Evolutionary conservation across 92 coral and sea anemone species (phyloP), one percentile per base, ranked within the genome.

Genomic region (Paramuricea clavata): DNA sequence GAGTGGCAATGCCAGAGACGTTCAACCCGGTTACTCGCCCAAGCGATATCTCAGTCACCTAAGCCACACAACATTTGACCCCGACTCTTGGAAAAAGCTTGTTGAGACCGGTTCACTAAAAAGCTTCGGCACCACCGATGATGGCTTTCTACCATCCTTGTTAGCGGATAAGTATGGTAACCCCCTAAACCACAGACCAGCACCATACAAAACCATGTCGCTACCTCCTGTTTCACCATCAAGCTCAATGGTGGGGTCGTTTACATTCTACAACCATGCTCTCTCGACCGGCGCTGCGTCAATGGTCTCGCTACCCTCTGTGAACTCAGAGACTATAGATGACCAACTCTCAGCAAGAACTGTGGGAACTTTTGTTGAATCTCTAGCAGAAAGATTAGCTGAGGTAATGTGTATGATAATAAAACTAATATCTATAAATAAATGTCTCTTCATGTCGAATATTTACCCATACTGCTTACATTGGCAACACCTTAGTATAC

Each of bases 21-120:
- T 97, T 39, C 88, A 95, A 68, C 99, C 99, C 28, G 99, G 99
- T n/a, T 97, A 89, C 70, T 97, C 99, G 42, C 99, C 99, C 26
- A 94, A 97, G 70, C 94, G 97, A 26, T 97, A 97, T 90, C 95
- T 97, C 44, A 92, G 94, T 15, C 92, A 86, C 50, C 92, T 97
- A 16, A 93, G 97, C n/a, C 87, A 87, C 12, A 86, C 96, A 62
- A n/a, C n/a, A n/a, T 92, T 94, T 70, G 94, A 93, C 56, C 92
- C 85, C 25, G 98, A 93, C 35, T 85, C 91, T 6, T 94, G 99
- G 99, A 92, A 94, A 86, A 90, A 91, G 72, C 88, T 93, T 23
- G 85, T 90, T 8, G 84, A 93, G 8, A 64, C 94, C 15, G 98
- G 98, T 33, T 94, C 98, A 11, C 85, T 96, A 17, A 91, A 90